These are phyloP conservation scores for Aegotheles bennettii DNA, from an alignment of 2,113 vertebrate genomes.

Conservation along the genomic window DNA sequence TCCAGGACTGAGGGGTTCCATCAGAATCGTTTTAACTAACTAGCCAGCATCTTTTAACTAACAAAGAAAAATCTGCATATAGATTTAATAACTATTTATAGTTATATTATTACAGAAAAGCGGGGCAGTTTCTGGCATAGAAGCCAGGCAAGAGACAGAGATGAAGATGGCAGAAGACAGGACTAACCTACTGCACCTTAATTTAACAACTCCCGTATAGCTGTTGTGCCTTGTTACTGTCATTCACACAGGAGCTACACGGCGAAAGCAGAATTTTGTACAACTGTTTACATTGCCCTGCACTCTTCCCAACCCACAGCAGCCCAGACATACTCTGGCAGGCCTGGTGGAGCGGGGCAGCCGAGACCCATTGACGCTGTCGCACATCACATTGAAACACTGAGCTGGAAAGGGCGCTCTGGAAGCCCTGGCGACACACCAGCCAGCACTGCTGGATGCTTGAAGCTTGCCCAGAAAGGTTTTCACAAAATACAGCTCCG, in stretches of 20 bases:
- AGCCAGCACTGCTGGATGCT: constrained; percentile 74
- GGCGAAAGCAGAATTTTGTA: neutral
- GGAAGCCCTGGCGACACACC: constrained; percentile 77
- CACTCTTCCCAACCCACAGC: neutral
- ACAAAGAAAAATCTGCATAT: constrained; percentile 27
- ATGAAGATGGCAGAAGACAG: neutral
- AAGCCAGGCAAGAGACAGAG: neutral
- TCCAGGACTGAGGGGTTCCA: constrained; percentile 11
- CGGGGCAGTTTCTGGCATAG: neutral
- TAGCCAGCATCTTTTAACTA: constrained; percentile 32
- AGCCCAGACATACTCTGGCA: constrained; percentile 80
- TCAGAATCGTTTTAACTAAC: constrained; percentile 29
- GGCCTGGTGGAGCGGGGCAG: constrained; percentile 63
- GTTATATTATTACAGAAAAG: neutral
- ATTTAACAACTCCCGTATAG: neutral
- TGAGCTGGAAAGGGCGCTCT: constrained; percentile 40
- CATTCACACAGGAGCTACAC: neutral
- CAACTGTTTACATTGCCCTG: neutral
- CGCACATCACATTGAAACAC: constrained; percentile 67
- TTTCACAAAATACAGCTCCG: constrained; percentile 75
- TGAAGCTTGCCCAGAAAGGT: neutral
- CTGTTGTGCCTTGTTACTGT: neutral
- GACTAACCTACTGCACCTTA: neutral
- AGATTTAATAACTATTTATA: constrained; percentile 28
- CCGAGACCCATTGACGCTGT: constrained; percentile 62